phyloP scores from a whole-genome alignment of 1,140 invertebrate genomes.

The Spodoptera frugiperda region DNA sequence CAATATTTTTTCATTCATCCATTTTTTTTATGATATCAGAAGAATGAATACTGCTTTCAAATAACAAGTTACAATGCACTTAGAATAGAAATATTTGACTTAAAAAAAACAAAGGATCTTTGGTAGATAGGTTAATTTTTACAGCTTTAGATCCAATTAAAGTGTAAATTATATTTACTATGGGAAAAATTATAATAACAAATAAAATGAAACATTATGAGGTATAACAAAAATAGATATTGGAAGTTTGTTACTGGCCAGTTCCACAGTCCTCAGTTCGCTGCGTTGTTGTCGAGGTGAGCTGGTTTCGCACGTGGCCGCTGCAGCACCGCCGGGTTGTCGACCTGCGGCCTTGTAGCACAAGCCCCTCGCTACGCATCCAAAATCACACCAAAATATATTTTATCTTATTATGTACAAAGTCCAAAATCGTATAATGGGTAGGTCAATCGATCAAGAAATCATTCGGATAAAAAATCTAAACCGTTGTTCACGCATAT shows the following conservation, averaged over 20 bases:
- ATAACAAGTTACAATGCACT: too few species aligned
- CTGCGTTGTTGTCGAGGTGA: slow-evolving; percentile 64
- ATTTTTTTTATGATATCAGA: not conserved
- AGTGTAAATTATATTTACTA: too few species aligned
- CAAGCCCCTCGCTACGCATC: slow-evolving; percentile 58
- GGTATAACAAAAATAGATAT: not conserved
- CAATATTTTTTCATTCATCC: not conserved
- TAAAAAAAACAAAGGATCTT: too few species aligned
- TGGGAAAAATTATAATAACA: too few species aligned
- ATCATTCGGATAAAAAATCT: slow-evolving; percentile 31
- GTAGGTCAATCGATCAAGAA: slow-evolving; percentile 45
- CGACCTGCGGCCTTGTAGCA: slow-evolving; percentile 79
- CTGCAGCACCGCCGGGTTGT: slow-evolving; percentile 71
- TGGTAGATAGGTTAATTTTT: too few species aligned
- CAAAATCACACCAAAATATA: slow-evolving; percentile 46
- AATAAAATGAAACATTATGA: not conserved
- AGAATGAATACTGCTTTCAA: too few species aligned
- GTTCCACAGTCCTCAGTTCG: not conserved
- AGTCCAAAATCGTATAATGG: slow-evolving; percentile 21
- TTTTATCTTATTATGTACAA: slow-evolving; percentile 44
- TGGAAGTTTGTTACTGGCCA: not conserved
- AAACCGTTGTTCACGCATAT: not conserved
- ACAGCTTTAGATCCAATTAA: too few species aligned
- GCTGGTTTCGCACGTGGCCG: slow-evolving; percentile 75
- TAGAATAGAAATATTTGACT: too few species aligned